phyloP scores from a whole-genome alignment of 2,113 vertebrate genomes.

The Syrrhaptes paradoxus region DNA sequence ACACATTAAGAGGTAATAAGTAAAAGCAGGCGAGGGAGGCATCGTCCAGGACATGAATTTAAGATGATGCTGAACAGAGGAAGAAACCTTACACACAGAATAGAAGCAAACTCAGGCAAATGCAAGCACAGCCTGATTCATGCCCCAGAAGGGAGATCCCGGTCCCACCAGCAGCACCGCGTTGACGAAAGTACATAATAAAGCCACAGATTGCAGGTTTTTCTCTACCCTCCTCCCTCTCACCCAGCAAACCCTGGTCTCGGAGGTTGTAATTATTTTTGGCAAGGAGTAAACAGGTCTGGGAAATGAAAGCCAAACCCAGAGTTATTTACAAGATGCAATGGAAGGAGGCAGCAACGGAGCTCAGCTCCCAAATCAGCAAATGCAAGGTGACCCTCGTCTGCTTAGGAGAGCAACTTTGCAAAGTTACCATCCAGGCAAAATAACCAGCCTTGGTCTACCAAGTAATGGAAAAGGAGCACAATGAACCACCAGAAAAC shows the following conservation, averaged over 20 bases:
- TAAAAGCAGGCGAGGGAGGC: background rate
- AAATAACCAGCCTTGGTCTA: background rate
- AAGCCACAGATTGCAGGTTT: background rate
- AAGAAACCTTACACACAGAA: background rate
- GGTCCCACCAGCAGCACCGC: background rate
- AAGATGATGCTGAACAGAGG: background rate
- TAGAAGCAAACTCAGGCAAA: accelerated
- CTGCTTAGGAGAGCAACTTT: background rate
- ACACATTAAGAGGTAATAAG: background rate
- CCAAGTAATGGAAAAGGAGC: background rate
- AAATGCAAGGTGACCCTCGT: background rate
- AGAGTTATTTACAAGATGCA: slow-evolving; percentile 1
- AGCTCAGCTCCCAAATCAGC: background rate
- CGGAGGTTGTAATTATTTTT: slow-evolving; percentile 34
- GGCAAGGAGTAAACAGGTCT: slow-evolving; percentile 18
- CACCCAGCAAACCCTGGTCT: background rate
- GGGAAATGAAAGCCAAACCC: background rate
- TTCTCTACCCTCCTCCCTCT: background rate
- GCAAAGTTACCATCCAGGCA: background rate
- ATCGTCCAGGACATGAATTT: background rate
- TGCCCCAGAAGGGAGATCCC: background rate
- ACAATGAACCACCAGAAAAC: background rate
- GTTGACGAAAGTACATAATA: accelerated
- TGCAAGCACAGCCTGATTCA: background rate
- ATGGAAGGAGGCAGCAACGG: accelerated